Conservation (phyloP, 2,113 vertebrate species). For the Mesembrinibis cayennensis region DNA sequence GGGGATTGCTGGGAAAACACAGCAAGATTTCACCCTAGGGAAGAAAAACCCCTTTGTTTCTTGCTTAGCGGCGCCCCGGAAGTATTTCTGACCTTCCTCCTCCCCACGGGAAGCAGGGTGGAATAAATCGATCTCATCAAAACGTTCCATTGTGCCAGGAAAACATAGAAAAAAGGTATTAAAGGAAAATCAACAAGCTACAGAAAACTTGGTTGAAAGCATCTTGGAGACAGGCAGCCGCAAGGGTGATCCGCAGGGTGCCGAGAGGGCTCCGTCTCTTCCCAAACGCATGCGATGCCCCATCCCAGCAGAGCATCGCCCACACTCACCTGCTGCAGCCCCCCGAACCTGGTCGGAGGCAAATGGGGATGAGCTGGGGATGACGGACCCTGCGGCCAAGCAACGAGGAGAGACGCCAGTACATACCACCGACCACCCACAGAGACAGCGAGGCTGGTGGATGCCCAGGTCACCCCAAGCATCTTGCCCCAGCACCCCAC, state of each 20-base stretch:
- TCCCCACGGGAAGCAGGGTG: fast-evolving
- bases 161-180: fast-evolving
- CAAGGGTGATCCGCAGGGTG: fast-evolving
- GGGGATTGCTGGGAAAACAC: background rate
- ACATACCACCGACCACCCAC: background rate
- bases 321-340: background rate
- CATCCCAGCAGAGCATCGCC: fast-evolving
- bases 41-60: fast-evolving
- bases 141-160: fast-evolving
- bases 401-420: background rate
- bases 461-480: background rate
- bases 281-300: background rate
- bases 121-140: fast-evolving
- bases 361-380: fast-evolving
- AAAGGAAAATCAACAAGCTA: background rate
- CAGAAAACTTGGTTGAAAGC: background rate
- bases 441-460: background rate
- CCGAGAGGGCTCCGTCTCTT: background rate
- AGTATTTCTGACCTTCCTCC: background rate
- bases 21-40: fast-evolving
- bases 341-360: fast-evolving
- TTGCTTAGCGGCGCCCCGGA: fast-evolving
- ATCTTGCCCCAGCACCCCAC: background rate
- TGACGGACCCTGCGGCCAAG: fast-evolving
- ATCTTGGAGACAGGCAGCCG: fast-evolving